Base-by-base conservation (phyloP, 2,113 vertebrate genomes). In the Sylvietta virens region DNA sequence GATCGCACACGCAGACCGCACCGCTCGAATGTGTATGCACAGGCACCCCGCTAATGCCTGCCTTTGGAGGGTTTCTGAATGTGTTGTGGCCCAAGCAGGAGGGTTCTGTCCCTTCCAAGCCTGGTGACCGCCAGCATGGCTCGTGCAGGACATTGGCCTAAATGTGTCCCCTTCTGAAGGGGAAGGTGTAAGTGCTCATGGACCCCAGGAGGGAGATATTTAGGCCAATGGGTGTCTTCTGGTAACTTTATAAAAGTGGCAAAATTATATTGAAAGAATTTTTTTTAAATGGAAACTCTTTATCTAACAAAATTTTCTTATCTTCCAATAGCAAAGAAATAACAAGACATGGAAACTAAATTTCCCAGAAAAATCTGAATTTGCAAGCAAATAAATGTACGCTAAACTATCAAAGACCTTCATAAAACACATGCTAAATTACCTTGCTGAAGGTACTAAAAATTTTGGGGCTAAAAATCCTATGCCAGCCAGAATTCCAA, bases 31-130 rank as follows among this genome's bases (percentile, higher is more conserved):
- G 74, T 90, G 51, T 84, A 40, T 6, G 62, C 15, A 23, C 18
- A 54, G 56, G 61, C 84, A 53, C 44, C 19, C 2, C 80, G 33
- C 30, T 56, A 73, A 56, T 94, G 92, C 51, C 69, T 95, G 92
- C 51, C 69, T 90, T 94, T 91, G 60, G 19, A 88, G 90, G 83
- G 82, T 57, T 79, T 86, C 92, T 62, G 78, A 72, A 88, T 97
- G 73, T 81, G n/a, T 39, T 80, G 57, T 90, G 81, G 54, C 11
- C 5, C 61, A 47, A 72, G 50, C 39, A 94, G 60, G 54, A 53
- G 80, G 35, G 31, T 13, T 90, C 66, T 84, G 12, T 50, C 83
- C n/a, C 2, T 58, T 84, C 4, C 1, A 61, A 66, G 50, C 71
- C 80, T 71, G 15, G 67, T 74, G 37, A 54, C 37, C 8, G 1